Conservation (phyloP, 2,113 vertebrate species). For the Lampris megalopsis region DNA sequence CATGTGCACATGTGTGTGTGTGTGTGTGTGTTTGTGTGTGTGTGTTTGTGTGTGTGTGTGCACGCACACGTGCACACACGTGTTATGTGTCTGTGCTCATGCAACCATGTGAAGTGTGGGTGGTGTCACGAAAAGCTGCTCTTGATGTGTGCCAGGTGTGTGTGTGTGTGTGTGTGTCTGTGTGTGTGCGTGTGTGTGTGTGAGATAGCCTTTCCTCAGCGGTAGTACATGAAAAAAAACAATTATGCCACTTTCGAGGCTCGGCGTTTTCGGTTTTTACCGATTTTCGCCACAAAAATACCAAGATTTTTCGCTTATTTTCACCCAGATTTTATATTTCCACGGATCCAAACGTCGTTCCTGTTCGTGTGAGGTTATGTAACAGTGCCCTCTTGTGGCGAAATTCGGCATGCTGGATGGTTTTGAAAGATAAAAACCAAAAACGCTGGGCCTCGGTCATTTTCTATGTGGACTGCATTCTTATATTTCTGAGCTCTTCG, state of each 20-base stretch:
- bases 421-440: too few relatives aligned
- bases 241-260: too few relatives aligned
- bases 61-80: slow-evolving; percentile 5
- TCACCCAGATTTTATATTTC: too few relatives aligned
- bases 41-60: neutral
- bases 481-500: slow-evolving; percentile 23
- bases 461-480: slow-evolving; percentile 45
- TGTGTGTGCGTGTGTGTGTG: neutral
- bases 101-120: neutral
- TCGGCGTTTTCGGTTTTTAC: too few relatives aligned
- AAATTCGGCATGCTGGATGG: too few relatives aligned
- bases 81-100: too few relatives aligned
- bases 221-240: slow-evolving; percentile 68
- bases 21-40: slow-evolving; percentile 24
- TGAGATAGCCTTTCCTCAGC: slow-evolving; percentile 34
- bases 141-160: slow-evolving; percentile 65
- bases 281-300: too few relatives aligned
- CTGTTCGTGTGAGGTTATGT: too few relatives aligned
- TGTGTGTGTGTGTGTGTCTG: slow-evolving; percentile 7
- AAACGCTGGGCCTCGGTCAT: neutral
- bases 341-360: too few relatives aligned
- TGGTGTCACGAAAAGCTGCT: slow-evolving; percentile 23
- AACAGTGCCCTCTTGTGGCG: too few relatives aligned
- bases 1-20: slow-evolving; percentile 36
- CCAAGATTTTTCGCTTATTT: too few relatives aligned